Conservation (phyloP, 2,888 invertebrate genomes). For the Ectobius pallidus region DNA sequence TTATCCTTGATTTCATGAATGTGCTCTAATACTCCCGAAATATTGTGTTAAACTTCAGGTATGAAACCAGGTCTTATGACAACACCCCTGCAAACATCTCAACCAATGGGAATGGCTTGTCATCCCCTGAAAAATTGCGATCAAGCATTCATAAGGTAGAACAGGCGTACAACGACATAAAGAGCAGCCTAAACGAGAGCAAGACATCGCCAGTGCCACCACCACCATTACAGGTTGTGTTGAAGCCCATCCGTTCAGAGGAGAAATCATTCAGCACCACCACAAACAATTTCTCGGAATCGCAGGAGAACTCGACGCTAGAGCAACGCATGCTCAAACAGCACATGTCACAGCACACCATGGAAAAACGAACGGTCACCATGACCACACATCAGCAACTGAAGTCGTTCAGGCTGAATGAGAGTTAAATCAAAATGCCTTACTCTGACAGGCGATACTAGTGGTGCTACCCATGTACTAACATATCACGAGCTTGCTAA, state of each 20-base stretch:
- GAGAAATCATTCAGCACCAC: not conserved
- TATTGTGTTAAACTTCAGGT: constrained; percentile 30
- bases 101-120: constrained; percentile 18
- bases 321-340: constrained; percentile 71
- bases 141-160: constrained; percentile 52
- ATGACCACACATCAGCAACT: constrained; percentile 55
- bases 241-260: not conserved
- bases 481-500: too few species aligned
- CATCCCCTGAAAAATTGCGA: constrained; percentile 51
- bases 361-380: constrained; percentile 71
- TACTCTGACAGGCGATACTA: not conserved
- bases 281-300: constrained; percentile 14
- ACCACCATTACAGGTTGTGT: too few species aligned
- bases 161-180: constrained; percentile 43
- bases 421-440: constrained; percentile 37
- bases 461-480: too few species aligned
- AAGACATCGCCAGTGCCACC: not conserved
- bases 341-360: constrained; percentile 70
- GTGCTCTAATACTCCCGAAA: too few species aligned
- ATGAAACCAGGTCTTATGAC: constrained; percentile 40
- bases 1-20: too few species aligned
- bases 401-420: constrained; percentile 53
- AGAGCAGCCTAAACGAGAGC: constrained; percentile 35
- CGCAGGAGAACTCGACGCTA: constrained; percentile 60
- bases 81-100: constrained; percentile 23